Conservation (phyloP, 2,797 vertebrate species). For the Poecilia velifera region DNA sequence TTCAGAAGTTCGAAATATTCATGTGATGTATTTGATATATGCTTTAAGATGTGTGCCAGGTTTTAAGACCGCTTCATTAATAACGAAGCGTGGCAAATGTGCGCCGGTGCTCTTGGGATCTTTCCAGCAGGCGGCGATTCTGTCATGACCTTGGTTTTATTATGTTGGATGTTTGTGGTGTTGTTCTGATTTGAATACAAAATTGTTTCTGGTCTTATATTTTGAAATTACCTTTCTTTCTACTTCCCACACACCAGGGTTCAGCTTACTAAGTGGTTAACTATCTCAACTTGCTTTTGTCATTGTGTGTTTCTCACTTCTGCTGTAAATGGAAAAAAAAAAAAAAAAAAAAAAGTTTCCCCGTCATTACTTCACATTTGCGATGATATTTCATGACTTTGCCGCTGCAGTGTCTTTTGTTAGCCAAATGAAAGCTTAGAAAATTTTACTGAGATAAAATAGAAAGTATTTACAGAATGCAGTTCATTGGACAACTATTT, state of each 20-base stretch:
- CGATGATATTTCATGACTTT: neutral
- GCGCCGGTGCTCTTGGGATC: neutral
- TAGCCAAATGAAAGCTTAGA: neutral
- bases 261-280: neutral
- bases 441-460: neutral
- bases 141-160: neutral
- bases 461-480: neutral
- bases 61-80: neutral
- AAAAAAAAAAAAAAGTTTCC: neutral
- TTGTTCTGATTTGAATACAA: neutral
- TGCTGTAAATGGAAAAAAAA: neutral
- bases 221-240: neutral
- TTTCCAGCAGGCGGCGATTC: neutral
- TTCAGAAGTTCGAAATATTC: slow-evolving; percentile 38
- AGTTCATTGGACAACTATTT: neutral
- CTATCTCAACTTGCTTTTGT: neutral
- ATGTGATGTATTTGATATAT: neutral
- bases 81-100: neutral
- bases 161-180: neutral
- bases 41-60: neutral
- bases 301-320: neutral
- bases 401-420: neutral
- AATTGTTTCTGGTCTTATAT: neutral
- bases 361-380: neutral
- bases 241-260: neutral